These are phyloP conservation scores for Holacanthella duospinosa DNA, from an alignment of 2,888 invertebrate genomes.

Conservation along the genomic window DNA sequence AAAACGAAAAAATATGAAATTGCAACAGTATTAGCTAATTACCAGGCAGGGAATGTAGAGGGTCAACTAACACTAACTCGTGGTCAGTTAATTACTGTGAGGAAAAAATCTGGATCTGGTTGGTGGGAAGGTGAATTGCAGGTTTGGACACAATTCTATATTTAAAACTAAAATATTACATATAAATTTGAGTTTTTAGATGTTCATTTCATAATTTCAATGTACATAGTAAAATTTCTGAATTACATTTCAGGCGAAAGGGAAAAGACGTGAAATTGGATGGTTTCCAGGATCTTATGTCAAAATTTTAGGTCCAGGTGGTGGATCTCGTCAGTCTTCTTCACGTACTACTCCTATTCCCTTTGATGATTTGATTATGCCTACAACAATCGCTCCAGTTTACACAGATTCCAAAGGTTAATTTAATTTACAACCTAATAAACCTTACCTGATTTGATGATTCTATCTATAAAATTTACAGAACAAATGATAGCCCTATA, in stretches of 20 bases:
- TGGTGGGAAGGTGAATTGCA: slow-evolving; percentile 99
- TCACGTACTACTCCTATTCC: slow-evolving; percentile 62
- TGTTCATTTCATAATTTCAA: background rate
- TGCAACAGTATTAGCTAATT: slow-evolving; percentile 86
- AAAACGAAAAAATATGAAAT: slow-evolving; percentile 52
- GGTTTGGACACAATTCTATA: slow-evolving; percentile 43
- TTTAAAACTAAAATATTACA: background rate
- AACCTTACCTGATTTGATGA: background rate
- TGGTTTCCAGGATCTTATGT: slow-evolving; percentile 85
- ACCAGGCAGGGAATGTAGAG: slow-evolving; percentile 67
- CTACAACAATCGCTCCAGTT: slow-evolving; percentile 34
- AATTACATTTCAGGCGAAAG: slow-evolving; percentile 47
- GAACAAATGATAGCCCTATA: slow-evolving; percentile 87
- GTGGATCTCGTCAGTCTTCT: slow-evolving; percentile 34
- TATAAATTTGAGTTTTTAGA: too few relatives aligned
- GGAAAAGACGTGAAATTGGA: slow-evolving; percentile 81
- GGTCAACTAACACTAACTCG: slow-evolving; percentile 83
- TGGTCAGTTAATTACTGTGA: slow-evolving; percentile 88
- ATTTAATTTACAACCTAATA: background rate
- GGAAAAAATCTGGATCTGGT: slow-evolving; percentile 90
- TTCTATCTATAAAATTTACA: slow-evolving; percentile 38
- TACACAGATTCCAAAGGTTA: slow-evolving; percentile 33
- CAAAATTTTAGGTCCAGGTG: slow-evolving; percentile 39
- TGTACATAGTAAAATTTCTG: background rate
- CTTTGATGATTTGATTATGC: slow-evolving; percentile 38